Evolutionary conservation across 2,797 vertebrate genomes (phyloP), one percentile per base, ranked within the genome.

Genomic region (Molossus alvarezi): DNA sequence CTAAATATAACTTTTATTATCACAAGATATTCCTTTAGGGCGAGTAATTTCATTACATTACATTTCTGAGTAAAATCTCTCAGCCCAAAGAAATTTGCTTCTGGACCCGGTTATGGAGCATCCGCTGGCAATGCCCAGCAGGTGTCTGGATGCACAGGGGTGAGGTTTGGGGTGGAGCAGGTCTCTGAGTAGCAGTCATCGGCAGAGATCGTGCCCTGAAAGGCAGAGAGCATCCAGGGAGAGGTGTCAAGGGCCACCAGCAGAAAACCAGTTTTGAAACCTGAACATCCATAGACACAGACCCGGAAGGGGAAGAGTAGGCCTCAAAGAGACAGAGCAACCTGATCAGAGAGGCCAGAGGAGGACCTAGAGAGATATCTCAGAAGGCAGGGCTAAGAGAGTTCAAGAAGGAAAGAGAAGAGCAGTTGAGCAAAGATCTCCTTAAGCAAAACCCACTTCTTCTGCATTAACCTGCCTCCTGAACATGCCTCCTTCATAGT

Each of bases 41-140:
- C 77, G 53, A 84, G 9, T 65, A 51, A 72, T 76, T 95, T 85
- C 27, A 75, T 93, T 91, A 17, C 90, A 25, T 80, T 55, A 83
- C 17, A 72, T 67, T 51, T 73, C 45, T 33, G n/a, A 92, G 65
- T 79, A 85, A 80, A 81, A 48, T 62, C n/a, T 81, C 60, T 83
- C 57, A 88, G 67, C 51, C n/a, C 58, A 84, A 62, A 45, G 72
- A 51, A 69, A 20, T 81, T 95, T 89, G 33, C 18, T 29, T 92
- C 69, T 85, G 21, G 53, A 57, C 2, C 0, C 23, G 6, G 3
- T 64, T 65, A 21, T 71, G 18, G 60, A 25, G 6, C 33, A 71
- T 64, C n/a, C 75, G 60, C 23, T 73, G 48, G 72, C 71, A 90
- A 29, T 45, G 27, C 9, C 21, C 33, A 84, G 14, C 9, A 23